Evolutionary conservation across 2,113 vertebrate species (phyloP).

Genomic region (Hippoglossus stenolepis): DNA sequence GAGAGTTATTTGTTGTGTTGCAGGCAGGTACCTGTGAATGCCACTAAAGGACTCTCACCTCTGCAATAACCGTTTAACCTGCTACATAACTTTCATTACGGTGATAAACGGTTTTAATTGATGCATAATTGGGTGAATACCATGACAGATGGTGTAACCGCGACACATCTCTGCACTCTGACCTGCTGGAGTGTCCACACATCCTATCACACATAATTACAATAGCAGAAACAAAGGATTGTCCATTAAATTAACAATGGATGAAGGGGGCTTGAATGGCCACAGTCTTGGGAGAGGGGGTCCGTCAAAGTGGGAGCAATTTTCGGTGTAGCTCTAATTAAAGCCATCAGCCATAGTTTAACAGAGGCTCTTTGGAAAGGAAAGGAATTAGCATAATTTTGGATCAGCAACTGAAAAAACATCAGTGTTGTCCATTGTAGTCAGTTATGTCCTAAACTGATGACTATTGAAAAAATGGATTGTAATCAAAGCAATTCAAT

Average conservation of each 20-base stretch:
- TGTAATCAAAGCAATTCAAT: too few species aligned
- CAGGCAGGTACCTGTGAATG: background rate
- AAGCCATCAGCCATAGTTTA: too few species aligned
- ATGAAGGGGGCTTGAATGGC: too few species aligned
- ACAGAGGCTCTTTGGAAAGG: too few species aligned
- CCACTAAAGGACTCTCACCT: slow-evolving; percentile 7
- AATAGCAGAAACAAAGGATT: background rate
- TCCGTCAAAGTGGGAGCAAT: too few species aligned
- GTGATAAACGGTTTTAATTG: background rate
- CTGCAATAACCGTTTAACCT: slow-evolving; percentile 4
- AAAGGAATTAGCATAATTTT: too few species aligned
- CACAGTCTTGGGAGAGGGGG: too few species aligned
- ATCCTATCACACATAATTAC: background rate
- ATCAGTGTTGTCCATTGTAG: too few species aligned
- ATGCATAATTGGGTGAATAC: background rate
- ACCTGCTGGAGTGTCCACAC: background rate
- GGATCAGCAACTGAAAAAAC: too few species aligned
- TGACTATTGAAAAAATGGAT: too few species aligned
- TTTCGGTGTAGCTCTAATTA: too few species aligned
- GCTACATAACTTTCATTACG: background rate
- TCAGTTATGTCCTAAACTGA: too few species aligned
- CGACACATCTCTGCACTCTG: background rate
- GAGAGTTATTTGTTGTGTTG: background rate
- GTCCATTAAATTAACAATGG: background rate
- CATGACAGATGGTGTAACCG: background rate